phyloP scores from a whole-genome alignment of 2,797 vertebrate species.

The Acridotheres tristis region DNA sequence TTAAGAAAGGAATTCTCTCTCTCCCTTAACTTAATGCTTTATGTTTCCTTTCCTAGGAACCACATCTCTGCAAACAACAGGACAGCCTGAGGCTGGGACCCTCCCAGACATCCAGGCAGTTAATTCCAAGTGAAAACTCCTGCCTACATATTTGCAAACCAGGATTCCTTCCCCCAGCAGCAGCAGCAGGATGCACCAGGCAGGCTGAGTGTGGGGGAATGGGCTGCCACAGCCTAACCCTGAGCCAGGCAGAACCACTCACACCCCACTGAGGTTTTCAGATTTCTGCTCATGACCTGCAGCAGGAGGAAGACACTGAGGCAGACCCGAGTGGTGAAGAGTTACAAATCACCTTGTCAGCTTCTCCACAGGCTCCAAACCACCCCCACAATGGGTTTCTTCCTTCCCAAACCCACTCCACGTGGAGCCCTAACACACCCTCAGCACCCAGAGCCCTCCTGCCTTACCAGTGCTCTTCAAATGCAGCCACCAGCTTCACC shows the following conservation, averaged over 20 bases:
- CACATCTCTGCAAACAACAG: background rate
- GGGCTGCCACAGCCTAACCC: background rate
- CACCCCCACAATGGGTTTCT: background rate
- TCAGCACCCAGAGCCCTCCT: background rate
- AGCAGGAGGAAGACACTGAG: background rate
- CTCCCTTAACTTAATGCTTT: background rate
- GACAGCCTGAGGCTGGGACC: background rate
- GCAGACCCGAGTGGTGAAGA: background rate
- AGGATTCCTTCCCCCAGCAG: background rate
- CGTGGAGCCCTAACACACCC: fast-evolving
- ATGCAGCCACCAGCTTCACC: conserved; percentile 40
- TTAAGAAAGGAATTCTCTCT: background rate
- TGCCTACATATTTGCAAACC: background rate
- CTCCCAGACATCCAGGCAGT: background rate
- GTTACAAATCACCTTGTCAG: background rate
- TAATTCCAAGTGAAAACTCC: background rate
- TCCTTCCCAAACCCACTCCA: background rate
- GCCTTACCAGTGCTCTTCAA: conserved; percentile 69
- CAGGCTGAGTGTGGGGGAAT: background rate
- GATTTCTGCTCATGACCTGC: background rate
- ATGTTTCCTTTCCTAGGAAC: background rate
- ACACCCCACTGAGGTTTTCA: background rate
- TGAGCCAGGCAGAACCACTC: background rate
- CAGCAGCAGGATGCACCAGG: background rate
- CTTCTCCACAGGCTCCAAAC: background rate